These are phyloP conservation scores for Rhinogobio ventralis DNA, from an alignment of 2,797 vertebrate species.

Conservation along the genomic window DNA sequence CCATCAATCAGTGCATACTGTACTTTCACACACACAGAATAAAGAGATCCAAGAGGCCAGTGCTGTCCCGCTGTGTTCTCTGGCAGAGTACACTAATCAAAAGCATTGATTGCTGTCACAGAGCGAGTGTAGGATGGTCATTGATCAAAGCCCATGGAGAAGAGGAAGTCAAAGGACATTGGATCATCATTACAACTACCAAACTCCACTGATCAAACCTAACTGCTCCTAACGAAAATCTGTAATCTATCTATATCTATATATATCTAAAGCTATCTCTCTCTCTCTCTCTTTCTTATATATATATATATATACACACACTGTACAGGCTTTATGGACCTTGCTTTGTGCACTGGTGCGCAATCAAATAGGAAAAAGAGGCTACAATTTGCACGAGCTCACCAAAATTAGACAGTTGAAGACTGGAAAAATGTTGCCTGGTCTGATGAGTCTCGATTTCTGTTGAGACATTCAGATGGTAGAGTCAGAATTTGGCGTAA, in stretches of 20 bases:
- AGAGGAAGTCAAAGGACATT: constrained; percentile 33
- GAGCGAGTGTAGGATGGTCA: constrained; percentile 63
- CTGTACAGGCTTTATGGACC: too few species aligned
- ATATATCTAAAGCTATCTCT: not conserved
- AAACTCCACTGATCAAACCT: constrained; percentile 5
- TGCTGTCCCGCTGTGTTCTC: constrained; percentile 58
- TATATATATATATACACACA: too few species aligned
- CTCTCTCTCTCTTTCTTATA: not conserved
- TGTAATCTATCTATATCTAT: not conserved
- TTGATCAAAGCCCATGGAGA: constrained; percentile 64
- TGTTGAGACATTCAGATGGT: too few species aligned
- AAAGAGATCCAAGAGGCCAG: constrained; percentile 65
- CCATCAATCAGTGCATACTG: constrained; percentile 27
- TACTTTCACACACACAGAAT: constrained; percentile 33
- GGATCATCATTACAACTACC: constrained; percentile 46
- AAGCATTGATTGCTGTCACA: constrained; percentile 76
- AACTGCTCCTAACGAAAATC: not conserved
- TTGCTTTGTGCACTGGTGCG: too few species aligned
- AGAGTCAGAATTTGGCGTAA: too few species aligned
- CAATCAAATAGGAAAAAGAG: too few species aligned
- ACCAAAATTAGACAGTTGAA: too few species aligned
- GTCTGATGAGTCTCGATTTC: too few species aligned
- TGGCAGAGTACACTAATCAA: constrained; percentile 70
- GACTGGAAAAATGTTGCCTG: too few species aligned
- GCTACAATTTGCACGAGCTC: too few species aligned